Evolutionary conservation across 2,113 vertebrate species (phyloP), one percentile per base, ranked within the genome.

Genomic region (Entelurus aequoreus): DNA sequence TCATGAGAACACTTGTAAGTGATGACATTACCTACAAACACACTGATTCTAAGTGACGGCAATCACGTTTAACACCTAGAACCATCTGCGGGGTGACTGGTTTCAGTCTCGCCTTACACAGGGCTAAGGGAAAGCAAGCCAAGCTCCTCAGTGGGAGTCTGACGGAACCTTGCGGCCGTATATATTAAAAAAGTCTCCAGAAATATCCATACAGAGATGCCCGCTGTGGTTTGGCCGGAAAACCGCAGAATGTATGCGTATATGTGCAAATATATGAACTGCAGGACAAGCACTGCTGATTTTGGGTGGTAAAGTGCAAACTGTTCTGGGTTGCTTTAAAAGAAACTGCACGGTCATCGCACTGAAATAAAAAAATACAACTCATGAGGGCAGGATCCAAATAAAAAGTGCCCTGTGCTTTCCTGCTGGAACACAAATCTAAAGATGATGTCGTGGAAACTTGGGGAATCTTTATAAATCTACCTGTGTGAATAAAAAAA

Each of bases 21-120:
- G 47, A 78, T 81, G 77, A 74, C 69, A 74, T 75, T 71, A 75
- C 47, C 59, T 71, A 40, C 73, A 55, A 71, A 78, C 53, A 48
- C 62, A 12, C 59, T 68, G 71, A 78, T 80, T 79, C 65, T 51
- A 50, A 66, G 75, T 10, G 68, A 69, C 65, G 74, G 47, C n/a
- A 68, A 81, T 78, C 76, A 74, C 68, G 78, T 78, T 75, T 53
- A 71, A 77, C 15, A 19, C 13, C 55, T 54, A 65, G 60, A 54
- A 52, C 13, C 66, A 74, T 71, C 54, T 68, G 63, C 55, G 60
- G 65, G 63, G 48, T 36, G 65, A 74, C 67, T 40, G 11, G 55
- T 36, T 28, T 6, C 36, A 52, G 7, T 19, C 54, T 6, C 47
- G 40, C 55, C 3, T 49, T 11, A 64, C 62, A 66, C 49, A 19